Percentiles rank a stretch among this genome's conserved stretches.
phyloP scores from a whole-genome alignment of 30 jellyfish, hydroid and myxozoan species.

The Cassiopea andromeda region DNA sequence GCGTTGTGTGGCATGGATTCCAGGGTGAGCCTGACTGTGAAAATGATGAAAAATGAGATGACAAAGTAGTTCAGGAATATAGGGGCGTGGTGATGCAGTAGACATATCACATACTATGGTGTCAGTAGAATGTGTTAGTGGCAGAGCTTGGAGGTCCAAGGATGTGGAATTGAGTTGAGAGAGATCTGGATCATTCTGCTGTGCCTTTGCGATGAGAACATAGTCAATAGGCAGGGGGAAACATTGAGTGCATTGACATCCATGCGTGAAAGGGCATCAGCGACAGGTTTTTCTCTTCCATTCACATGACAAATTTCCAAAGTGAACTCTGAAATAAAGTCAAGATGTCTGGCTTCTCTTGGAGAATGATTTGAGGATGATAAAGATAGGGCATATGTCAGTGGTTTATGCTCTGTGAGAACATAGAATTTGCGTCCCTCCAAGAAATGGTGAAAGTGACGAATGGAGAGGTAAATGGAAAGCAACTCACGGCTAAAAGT shows the following conservation, averaged over 20 bases:
- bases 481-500: slow-evolving; percentile 39
- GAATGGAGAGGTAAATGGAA: slow-evolving; percentile 34
- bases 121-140: slow-evolving; percentile 24
- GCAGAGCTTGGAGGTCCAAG: slow-evolving; percentile 14
- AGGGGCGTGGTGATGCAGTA: slow-evolving; percentile 21
- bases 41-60: slow-evolving; percentile 8
- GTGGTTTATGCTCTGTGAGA: slow-evolving; percentile 57
- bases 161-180: slow-evolving; percentile 8
- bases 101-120: slow-evolving; percentile 26
- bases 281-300: slow-evolving; percentile 65
- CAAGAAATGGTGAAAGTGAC: slow-evolving; percentile 22
- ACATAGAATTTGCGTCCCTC: slow-evolving; percentile 56
- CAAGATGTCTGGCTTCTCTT: not conserved
- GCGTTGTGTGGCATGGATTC: slow-evolving; percentile 35
- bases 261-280: slow-evolving; percentile 59
- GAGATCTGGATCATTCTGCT: slow-evolving; percentile 12
- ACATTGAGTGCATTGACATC: slow-evolving; percentile 8
- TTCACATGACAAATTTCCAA: slow-evolving; percentile 15
- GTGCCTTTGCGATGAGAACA: slow-evolving; percentile 1
- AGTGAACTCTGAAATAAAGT: slow-evolving; percentile 53
- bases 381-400: slow-evolving; percentile 46
- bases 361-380: slow-evolving; percentile 13
- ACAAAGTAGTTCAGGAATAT: slow-evolving; percentile 23
- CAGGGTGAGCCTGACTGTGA: slow-evolving; percentile 29
- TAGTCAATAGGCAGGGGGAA: not conserved